Evolutionary conservation across 2,113 vertebrate species (phyloP), one percentile per base, ranked within the genome.

Genomic region (Chlamydotis undulata): DNA sequence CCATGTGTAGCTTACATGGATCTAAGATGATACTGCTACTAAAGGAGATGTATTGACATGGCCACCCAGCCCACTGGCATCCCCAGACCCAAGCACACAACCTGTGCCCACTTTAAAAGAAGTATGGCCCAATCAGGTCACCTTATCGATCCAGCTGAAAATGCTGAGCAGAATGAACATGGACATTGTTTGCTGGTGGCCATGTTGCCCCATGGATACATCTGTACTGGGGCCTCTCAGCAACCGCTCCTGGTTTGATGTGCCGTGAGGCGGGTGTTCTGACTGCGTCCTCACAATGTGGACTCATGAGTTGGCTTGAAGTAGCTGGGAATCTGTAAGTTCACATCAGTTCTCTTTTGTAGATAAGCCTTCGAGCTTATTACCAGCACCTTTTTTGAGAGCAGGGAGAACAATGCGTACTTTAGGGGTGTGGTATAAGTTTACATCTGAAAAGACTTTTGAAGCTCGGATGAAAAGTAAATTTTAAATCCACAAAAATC

Each of bases 71-170:
- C 25, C 2, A 1, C 9, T 39, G 52, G 6, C 31, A 55, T 53
- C 25, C 25, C 47, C 22, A 1, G 6, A 57, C 8, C 4, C 2
- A 0, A 6, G 16, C 33, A 22, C 0, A 1, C 13, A 50, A 3
- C 13, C 7, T 63, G 7, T 0, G 0, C 28, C 24, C 0, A 0
- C 35, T 73, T 33, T 7, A 52, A 65, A 70, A 8, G 0, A 12
- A 21, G 11, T 0, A 1, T 49, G 56, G 13, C 12, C 13, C 39
- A 45, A 45, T 18, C 28, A 73, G 52, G 55, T 7, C 9, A 14
- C 33, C 12, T 59, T 18, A 4, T 17, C 4, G 2, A 47, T 24
- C 23, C 49, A 39, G 25, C 26, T 86, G 63, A 56, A 79, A 68
- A 31, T 0, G 3, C 35, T 19, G 45, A 52, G 47, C 13, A 33